Evolutionary conservation across 37 sponge, comb jelly and placozoan species (phyloP), one percentile per base, ranked within the genome.

Genomic region (Petrosia ficiformis): DNA sequence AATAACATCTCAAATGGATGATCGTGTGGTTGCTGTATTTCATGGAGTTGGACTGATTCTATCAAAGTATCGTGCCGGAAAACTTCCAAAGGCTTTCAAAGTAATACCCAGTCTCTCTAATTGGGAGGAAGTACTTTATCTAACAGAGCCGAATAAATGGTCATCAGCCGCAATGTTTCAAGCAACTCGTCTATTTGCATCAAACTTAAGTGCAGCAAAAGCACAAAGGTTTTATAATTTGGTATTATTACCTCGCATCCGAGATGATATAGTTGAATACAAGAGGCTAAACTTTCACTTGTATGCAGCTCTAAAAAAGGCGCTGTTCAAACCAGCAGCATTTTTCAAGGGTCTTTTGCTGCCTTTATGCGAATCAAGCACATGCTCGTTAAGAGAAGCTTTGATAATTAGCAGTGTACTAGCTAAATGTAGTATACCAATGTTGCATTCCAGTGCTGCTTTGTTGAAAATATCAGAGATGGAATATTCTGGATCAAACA

Each of bases 241-340:
- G 31, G 89, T 98, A 16, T 85, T 98, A 31, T 82, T 93, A 21
- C 99, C 99, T 4, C 67, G 99, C 16, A 66, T 98, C 14, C 80
- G 99, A n/a, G 99, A 98, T 75, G 99, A 98, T 67, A 95, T 98
- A 59, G 83, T 94, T 2, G 99, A 98, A 72, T 98, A 93, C 85
- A 90, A 86, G 66, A 65, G 87, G 26, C 92, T 98, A 33, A 98
- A 98, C 75, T 88, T 79, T 68, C 99, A 98, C 79, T 86, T 98
- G 29, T 98, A 98, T 81, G 78, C 84, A 86, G 83, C 97, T 10
- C 78, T 95, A 19, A 98, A 98, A 76, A 98, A 95, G 70, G 78
- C 96, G 5, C 84, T 95, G 22, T 98, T 90, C 80, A 95, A 95
- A 43, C 96, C 99, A 36, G 93, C 99, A 6, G 99, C 96, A 35